Conservation (phyloP, 2,113 vertebrate genomes). For the Lepisosteus oculatus region DNA sequence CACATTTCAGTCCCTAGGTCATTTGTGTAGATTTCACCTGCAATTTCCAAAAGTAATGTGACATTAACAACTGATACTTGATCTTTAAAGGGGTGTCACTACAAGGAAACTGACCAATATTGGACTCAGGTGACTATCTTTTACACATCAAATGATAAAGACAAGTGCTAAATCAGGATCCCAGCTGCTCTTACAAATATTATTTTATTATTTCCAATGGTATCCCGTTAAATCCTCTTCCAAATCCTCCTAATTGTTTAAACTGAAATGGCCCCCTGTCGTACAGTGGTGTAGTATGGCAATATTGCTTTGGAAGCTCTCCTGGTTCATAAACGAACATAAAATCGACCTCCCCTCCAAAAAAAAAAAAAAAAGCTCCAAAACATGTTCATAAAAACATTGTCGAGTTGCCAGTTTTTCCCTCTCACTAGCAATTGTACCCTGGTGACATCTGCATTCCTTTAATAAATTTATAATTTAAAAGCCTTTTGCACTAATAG, state of each 20-base stretch:
- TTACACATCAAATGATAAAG: not conserved
- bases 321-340: conserved; percentile 16
- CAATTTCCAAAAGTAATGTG: not conserved
- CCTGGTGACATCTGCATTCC: conserved; percentile 23
- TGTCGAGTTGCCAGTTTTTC: not conserved
- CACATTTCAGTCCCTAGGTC: not conserved
- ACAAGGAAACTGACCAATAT: not conserved
- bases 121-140: not conserved
- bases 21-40: not conserved
- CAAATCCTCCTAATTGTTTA: conserved; percentile 15
- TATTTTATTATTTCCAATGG: conserved; percentile 10
- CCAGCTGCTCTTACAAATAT: conserved; percentile 6
- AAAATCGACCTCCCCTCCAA: not conserved
- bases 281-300: conserved; percentile 1
- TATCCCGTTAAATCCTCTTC: conserved; percentile 10
- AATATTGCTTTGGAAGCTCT: conserved; percentile 20
- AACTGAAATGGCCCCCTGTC: conserved; percentile 19
- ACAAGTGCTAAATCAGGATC: not conserved
- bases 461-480: conserved; percentile 27
- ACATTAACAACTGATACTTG: not conserved
- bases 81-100: not conserved
- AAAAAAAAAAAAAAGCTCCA: conserved; percentile 3
- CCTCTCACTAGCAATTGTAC: conserved; percentile 12
- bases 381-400: conserved; percentile 23
- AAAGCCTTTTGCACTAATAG: conserved; percentile 20